Evolutionary conservation across 1,140 invertebrate genomes (phyloP), one percentile per base, ranked within the genome.

Genomic region (Cheumatopsyche charites): DNA sequence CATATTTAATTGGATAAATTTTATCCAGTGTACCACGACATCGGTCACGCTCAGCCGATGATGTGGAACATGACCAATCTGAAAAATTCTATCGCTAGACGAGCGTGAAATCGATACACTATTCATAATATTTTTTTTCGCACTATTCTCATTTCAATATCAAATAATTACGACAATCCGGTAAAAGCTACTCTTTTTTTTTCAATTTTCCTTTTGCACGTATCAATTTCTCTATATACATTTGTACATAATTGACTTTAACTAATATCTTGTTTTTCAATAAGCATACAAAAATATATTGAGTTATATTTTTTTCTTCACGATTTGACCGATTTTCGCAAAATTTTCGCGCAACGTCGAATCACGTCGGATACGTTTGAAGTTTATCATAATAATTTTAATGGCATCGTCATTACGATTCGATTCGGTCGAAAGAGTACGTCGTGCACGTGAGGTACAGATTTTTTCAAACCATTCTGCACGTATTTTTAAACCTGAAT

Each of bases 11-110:
- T 58, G 55, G 23, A 25, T 19, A 25, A 23, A 26, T 58, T 13
- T 26, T 58, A 58, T 17, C 26, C 41, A 41, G 36, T 21, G 29
- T 43, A 42, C 62, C 62, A 25, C 26, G 19, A 63, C 41, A 42
- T 42, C 29, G 36, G 62, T 63, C 41, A 66, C 26, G 63, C 63
- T 47, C 43, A 49, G 23, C n/a, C 45, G 63, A 49, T 66, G 42
- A 66, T 47, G 42, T 66, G 63, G 63, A 66, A 49, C 63, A 26
- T 49, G 63, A 66, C 63, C 63, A 42, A 66, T 66, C 63, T 11
- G 63, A 42, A 66, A 66, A 66, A 47, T 66, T 49, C 23, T 23
- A 45, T 1, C n/a, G 23, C 43, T 58, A 58, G 55, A 58, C 55
- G 25, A 42, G 42, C 63, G 63, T 66, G 63, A 66, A 66, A 66